These are phyloP conservation scores for Phrynocephalus forsythii DNA, from an alignment of 2,797 vertebrate species.

Conservation along the genomic window DNA sequence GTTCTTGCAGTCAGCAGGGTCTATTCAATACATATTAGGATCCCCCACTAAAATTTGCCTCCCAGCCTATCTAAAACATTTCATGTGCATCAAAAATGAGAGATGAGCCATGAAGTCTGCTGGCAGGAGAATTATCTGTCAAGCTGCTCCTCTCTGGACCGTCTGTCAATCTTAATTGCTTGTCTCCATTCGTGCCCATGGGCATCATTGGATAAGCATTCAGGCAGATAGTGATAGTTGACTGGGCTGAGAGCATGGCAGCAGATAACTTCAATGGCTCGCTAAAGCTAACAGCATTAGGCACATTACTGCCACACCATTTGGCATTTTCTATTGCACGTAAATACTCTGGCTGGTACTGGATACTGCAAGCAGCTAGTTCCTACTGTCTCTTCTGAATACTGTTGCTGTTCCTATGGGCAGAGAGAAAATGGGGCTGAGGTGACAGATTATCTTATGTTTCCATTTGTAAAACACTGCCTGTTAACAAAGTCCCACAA, in stretches of 20 bases:
- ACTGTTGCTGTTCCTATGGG: neutral
- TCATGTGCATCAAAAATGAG: neutral
- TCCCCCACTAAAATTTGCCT: neutral
- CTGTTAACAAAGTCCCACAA: neutral
- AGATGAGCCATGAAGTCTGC: constrained; percentile 26
- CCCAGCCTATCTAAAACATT: constrained; percentile 18
- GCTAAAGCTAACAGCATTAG: constrained; percentile 31
- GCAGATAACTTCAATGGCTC: constrained; percentile 37
- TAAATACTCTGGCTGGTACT: neutral
- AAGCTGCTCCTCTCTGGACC: neutral
- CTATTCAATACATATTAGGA: neutral
- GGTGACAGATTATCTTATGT: neutral
- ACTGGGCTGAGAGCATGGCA: constrained; percentile 4
- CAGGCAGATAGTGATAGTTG: neutral
- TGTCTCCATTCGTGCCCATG: neutral
- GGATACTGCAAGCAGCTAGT: constrained; percentile 1
- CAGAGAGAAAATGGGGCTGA: neutral
- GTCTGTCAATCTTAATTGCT: neutral
- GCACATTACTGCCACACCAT: constrained; percentile 36
- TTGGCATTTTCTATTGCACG: neutral
- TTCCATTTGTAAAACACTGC: fast-evolving
- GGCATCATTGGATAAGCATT: fast-evolving
- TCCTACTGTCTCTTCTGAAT: neutral
- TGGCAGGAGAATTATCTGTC: constrained; percentile 20
- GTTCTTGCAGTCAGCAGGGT: constrained; percentile 4